Percentiles rank a stretch among this genome's conserved stretches.
These are phyloP conservation scores for Neuroscelio doddi DNA, from an alignment of 2,888 invertebrate species.

Conservation along the genomic window DNA sequence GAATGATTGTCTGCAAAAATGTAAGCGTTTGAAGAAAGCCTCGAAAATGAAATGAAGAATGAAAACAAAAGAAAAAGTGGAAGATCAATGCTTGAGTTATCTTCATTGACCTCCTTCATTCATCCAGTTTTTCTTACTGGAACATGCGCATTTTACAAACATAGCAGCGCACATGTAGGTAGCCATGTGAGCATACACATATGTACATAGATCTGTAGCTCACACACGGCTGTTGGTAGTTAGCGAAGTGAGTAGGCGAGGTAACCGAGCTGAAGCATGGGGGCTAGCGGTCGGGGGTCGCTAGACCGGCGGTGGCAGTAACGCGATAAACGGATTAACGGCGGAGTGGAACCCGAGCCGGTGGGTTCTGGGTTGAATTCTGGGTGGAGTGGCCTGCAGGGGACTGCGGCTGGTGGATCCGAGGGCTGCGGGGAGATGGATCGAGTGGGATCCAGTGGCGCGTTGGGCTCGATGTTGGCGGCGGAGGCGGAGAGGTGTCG, in stretches of 20 bases:
- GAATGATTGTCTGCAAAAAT: too few relatives aligned
- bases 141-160: not conserved
- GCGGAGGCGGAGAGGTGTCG: slow-evolving; percentile 33
- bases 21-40: too few relatives aligned
- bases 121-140: slow-evolving; percentile 5
- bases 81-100: slow-evolving; percentile 1
- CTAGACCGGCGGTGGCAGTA: slow-evolving; percentile 66
- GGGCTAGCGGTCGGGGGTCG: slow-evolving; percentile 44
- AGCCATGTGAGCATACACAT: not conserved
- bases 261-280: slow-evolving; percentile 38
- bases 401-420: slow-evolving; percentile 19
- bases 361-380: slow-evolving; percentile 60
- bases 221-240: slow-evolving; percentile 37
- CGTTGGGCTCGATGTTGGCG: slow-evolving; percentile 56
- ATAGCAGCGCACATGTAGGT: not conserved
- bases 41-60: too few relatives aligned
- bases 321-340: slow-evolving; percentile 72
- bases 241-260: slow-evolving; percentile 39
- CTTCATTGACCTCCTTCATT: slow-evolving; percentile 7
- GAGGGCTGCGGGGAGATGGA: slow-evolving; percentile 23
- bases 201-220: slow-evolving; percentile 15
- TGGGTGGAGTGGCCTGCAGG: slow-evolving; percentile 44
- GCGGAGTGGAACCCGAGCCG: slow-evolving; percentile 62
- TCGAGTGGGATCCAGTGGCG: slow-evolving; percentile 48
- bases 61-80: slow-evolving; percentile 1